Percentiles rank a stretch among this genome's conserved stretches.
Conservation (phyloP, 2,888 invertebrate genomes). For the Autographa gamma region DNA sequence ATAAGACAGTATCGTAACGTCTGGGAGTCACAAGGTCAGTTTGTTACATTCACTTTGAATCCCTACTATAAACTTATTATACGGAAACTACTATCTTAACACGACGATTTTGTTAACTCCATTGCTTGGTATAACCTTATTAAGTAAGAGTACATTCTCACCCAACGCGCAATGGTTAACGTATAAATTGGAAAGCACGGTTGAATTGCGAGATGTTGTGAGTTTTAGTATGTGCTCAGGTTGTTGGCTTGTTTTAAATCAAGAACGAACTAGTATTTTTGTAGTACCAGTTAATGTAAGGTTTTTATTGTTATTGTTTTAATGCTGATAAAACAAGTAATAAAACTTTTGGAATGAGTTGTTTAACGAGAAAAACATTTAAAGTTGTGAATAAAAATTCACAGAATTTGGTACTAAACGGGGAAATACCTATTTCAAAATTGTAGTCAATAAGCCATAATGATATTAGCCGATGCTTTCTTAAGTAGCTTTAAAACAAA, state of each 20-base stretch:
- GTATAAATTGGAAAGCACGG: background rate
- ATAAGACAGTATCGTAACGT: constrained; percentile 44
- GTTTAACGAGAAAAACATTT: background rate
- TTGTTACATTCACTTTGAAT: constrained; percentile 48
- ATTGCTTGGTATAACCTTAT: background rate
- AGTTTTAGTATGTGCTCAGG: background rate
- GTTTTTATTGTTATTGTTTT: background rate
- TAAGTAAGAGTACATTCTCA: background rate
- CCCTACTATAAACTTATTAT: background rate
- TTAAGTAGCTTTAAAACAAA: background rate
- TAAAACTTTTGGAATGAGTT: background rate
- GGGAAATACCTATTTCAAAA: background rate
- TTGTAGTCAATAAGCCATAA: background rate
- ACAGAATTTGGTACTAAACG: background rate
- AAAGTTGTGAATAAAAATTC: background rate
- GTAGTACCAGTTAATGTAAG: background rate
- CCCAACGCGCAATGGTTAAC: background rate
- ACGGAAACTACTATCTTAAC: background rate
- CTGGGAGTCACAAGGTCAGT: constrained; percentile 46
- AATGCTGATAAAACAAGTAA: background rate
- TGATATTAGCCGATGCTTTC: background rate
- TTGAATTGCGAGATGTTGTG: background rate
- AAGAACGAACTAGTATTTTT: constrained; percentile 4
- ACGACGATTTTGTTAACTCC: background rate
- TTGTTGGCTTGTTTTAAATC: background rate